Conservation (phyloP, 2,888 invertebrate species). For the Euphydryas editha region DNA sequence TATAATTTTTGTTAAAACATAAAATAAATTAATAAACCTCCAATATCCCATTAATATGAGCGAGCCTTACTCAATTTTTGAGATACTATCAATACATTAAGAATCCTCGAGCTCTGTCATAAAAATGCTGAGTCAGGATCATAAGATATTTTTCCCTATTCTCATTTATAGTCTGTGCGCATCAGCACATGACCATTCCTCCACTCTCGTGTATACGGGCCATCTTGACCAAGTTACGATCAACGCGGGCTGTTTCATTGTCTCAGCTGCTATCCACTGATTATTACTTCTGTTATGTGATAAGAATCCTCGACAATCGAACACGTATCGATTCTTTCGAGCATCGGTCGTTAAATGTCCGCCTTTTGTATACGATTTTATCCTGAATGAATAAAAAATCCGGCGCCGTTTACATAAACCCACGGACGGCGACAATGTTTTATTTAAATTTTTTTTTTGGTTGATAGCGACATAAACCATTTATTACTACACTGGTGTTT, state of each 20-base stretch:
- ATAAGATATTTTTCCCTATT: conserved; percentile 48
- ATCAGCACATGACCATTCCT: conserved; percentile 61
- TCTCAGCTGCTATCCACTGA: conserved; percentile 56
- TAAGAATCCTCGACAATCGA: conserved; percentile 63
- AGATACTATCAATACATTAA: conserved; percentile 29
- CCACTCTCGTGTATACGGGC: conserved; percentile 56
- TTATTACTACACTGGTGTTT: conserved; percentile 35
- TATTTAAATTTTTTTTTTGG: conserved; percentile 27
- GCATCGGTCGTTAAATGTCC: conserved; percentile 39
- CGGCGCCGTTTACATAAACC: conserved; percentile 30
- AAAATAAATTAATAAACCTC: neutral
- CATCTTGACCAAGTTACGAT: conserved; percentile 59
- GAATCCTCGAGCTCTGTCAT: conserved; percentile 26
- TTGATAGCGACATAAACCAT: conserved; percentile 24
- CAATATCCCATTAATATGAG: neutral
- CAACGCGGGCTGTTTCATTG: conserved; percentile 50
- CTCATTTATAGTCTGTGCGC: conserved; percentile 51
- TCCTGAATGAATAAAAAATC: conserved; percentile 42
- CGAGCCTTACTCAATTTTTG: neutral
- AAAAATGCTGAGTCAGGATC: conserved; percentile 33
- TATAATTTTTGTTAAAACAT: too few species aligned
- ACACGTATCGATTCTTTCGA: conserved; percentile 43
- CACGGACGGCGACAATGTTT: conserved; percentile 29
- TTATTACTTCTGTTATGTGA: conserved; percentile 66
- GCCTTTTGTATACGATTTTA: conserved; percentile 40